Base-by-base conservation (phyloP, 2,888 invertebrate genomes). In the Sphaerophoria taeniata region DNA sequence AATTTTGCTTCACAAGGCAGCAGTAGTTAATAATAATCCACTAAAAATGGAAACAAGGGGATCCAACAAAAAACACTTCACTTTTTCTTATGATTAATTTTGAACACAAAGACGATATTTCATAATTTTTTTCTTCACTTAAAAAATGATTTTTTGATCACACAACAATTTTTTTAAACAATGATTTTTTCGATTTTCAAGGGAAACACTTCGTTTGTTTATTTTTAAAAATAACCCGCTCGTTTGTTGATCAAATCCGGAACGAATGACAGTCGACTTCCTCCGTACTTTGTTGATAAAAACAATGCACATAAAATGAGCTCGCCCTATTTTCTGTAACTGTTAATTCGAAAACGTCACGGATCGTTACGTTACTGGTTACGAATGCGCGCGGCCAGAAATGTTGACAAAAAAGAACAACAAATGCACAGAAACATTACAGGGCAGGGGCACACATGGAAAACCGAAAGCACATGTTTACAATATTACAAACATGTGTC, bases 401-500 rank as follows among this genome's bases (percentile, higher is more conserved):
- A 53, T 55, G 39, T 43, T 9, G 9, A 43, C 43, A 69, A 69
- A 51, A 67, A 58, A 14, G 53, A 58, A 55, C 33, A 55, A 70
- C 39, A 61, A 73, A 67, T 33, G 61, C 34, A 65, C 47, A 47
- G 7, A 61, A 11, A 72, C 11, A 61, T 60, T 24, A 65, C 33
- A 51, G 12, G 43, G 9, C 43, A 11, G 12, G 43, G 14, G 36
- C n/a, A 11, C 34, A 51, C 56, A 53, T 51, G 56, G n/a, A n/a
- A n/a, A n/a, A n/a, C n/a, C 71, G 2, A 45, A 74, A 74, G 49
- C 80, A 70, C 65, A 71, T 75, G 67, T 67, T 84, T 55, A 80
- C 71, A 75, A 72, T 65, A 72, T 79, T 75, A 53, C 47, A 84
- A 75, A 60, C 79, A 84, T 79, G 67, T 80, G 84, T 72, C 67